A percentile compares a stretch with the other conserved stretches of the same genome.
Evolutionary conservation across 2,888 invertebrate species (phyloP).

Genomic region (Eumerus sabulonum): DNA sequence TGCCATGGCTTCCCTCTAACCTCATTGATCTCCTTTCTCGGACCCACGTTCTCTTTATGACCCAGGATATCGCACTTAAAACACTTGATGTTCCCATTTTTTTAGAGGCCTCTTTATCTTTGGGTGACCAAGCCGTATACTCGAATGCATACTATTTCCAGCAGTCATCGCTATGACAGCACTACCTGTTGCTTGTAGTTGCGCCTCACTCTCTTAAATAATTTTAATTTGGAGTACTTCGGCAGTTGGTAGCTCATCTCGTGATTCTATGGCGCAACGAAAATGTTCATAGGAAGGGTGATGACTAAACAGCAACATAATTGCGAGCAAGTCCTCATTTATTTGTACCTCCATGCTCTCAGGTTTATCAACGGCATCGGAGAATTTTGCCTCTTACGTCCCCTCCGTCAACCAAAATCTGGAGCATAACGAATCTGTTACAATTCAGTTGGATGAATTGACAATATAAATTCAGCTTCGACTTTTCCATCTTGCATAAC

Average conservation of each 20-base stretch:
- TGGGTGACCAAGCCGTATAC: not conserved
- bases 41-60: slow-evolving; percentile 1
- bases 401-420: slow-evolving; percentile 40
- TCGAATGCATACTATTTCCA: not conserved
- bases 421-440: slow-evolving; percentile 16
- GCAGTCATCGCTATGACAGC: slow-evolving; percentile 11
- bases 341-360: slow-evolving; percentile 48
- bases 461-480: slow-evolving; percentile 7
- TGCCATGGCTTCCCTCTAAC: no score
- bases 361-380: slow-evolving; percentile 44
- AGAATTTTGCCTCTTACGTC: slow-evolving; percentile 45
- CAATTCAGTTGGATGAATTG: slow-evolving; percentile 16
- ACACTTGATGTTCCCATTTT: slow-evolving; percentile 26
- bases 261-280: slow-evolving; percentile 43
- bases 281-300: slow-evolving; percentile 50
- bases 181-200: slow-evolving; percentile 9
- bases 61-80: slow-evolving; percentile 36
- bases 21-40: slow-evolving; percentile 28
- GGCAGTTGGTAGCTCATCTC: slow-evolving; percentile 33
- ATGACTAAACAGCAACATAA: slow-evolving; percentile 52
- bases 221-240: slow-evolving; percentile 52
- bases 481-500: slow-evolving; percentile 2
- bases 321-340: slow-evolving; percentile 46
- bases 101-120: not conserved
- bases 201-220: slow-evolving; percentile 44